These are phyloP conservation scores for Scopus umbretta DNA, from an alignment of 2,113 vertebrate species.

Conservation along the genomic window DNA sequence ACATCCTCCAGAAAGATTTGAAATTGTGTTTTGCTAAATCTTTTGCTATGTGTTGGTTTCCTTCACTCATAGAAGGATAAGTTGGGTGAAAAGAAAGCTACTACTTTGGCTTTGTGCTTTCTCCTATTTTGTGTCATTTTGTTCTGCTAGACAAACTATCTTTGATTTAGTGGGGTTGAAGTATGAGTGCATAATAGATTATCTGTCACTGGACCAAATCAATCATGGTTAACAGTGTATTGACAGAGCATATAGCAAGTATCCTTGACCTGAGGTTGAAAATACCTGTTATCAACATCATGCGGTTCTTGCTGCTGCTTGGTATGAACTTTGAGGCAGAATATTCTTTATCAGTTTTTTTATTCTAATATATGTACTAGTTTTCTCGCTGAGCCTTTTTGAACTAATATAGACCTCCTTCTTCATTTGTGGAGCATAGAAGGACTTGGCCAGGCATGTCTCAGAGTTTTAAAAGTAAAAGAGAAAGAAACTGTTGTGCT, in stretches of 20 bases:
- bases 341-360: not conserved
- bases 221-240: conserved; percentile 53
- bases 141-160: conserved; percentile 12
- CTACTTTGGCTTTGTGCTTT: not conserved
- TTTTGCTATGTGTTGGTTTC: not conserved
- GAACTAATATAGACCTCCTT: not conserved
- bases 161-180: conserved; percentile 56
- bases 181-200: conserved; percentile 58
- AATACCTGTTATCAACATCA: conserved; percentile 36
- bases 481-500: not conserved
- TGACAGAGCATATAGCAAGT: conserved; percentile 48
- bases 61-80: not conserved
- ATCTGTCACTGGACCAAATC: conserved; percentile 49
- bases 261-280: conserved; percentile 65
- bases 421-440: not conserved
- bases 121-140: conserved; percentile 23
- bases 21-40: not conserved
- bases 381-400: not conserved
- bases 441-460: fast-evolving
- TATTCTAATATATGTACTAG: not conserved
- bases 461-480: not conserved
- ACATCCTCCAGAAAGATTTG: not conserved
- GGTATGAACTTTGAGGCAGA: not conserved
- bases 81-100: not conserved
- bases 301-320: not conserved